A percentile compares a stretch with the other conserved stretches of the same genome.
Evolutionary conservation across 2,888 invertebrate genomes (phyloP).

Genomic region (Aphelenchoides bicaudatus): DNA sequence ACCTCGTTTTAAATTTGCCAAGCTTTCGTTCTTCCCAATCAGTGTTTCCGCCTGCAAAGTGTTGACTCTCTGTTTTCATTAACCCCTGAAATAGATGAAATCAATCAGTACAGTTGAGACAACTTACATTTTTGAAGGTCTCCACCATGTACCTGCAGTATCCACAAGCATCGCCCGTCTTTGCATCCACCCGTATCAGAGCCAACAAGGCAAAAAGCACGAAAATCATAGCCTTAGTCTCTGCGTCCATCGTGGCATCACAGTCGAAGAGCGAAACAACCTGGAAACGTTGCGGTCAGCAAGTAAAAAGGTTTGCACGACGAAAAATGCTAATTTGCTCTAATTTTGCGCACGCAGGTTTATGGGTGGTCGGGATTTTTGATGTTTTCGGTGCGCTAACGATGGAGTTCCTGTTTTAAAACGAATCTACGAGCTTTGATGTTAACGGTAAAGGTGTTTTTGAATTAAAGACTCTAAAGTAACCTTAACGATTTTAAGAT

Average conservation of each 20-base stretch:
- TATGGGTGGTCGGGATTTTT: too few relatives aligned
- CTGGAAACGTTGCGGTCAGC: background rate
- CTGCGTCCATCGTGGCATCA: constrained; percentile 11
- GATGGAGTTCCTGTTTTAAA: too few relatives aligned
- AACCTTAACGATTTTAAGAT: too few relatives aligned
- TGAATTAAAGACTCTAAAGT: too few relatives aligned
- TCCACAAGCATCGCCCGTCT: constrained; percentile 28
- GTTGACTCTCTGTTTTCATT: constrained; percentile 76
- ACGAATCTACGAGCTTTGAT: too few relatives aligned
- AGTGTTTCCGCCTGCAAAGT: constrained; percentile 86
- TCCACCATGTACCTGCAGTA: constrained; percentile 46
- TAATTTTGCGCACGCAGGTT: too few relatives aligned
- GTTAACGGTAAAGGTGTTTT: too few relatives aligned
- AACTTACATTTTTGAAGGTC: constrained; percentile 47
- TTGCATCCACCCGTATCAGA: too few relatives aligned
- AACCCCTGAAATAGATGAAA: constrained; percentile 68
- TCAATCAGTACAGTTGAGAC: background rate
- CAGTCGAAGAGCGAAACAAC: background rate
- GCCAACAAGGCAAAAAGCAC: background rate
- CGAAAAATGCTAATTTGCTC: too few relatives aligned
- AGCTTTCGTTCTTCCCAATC: constrained; percentile 85
- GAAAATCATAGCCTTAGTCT: background rate
- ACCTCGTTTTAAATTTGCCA: constrained; percentile 73
- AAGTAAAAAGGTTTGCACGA: background rate
- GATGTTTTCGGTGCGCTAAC: too few relatives aligned